These are phyloP conservation scores for Amniataba percoides DNA, from an alignment of 2,797 vertebrate genomes.

Conservation along the genomic window DNA sequence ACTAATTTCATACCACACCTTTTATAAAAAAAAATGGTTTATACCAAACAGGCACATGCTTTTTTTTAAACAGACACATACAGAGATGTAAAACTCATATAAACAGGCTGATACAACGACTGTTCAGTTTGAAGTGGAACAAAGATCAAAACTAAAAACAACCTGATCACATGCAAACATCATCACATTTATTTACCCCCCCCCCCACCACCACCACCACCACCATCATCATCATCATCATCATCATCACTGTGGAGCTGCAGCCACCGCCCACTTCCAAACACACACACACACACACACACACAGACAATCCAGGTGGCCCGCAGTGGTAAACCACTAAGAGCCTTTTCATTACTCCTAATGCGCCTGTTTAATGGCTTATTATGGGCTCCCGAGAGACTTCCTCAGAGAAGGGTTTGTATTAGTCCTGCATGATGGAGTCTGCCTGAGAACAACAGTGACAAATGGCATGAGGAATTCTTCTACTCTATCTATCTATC, in stretches of 20 bases:
- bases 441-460: slow-evolving; percentile 44
- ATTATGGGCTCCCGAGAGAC: slow-evolving; percentile 87
- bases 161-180: neutral
- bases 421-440: slow-evolving; percentile 73
- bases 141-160: neutral
- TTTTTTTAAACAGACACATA: neutral
- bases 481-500: slow-evolving; percentile 40
- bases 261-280: slow-evolving; percentile 54
- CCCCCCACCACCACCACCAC: neutral
- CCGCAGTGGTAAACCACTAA: slow-evolving; percentile 83
- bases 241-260: neutral
- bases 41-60: neutral
- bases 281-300: slow-evolving; percentile 27
- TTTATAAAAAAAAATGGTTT: no score
- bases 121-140: neutral
- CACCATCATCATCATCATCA: no score
- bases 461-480: slow-evolving; percentile 30
- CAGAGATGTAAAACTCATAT: neutral
- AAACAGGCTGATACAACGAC: neutral
- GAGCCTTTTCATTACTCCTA: slow-evolving; percentile 90
- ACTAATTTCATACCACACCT: neutral
- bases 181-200: neutral
- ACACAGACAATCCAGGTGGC: slow-evolving; percentile 83
- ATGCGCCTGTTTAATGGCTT: slow-evolving; percentile 88
- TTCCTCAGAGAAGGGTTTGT: slow-evolving; percentile 65